Conservation (phyloP, 2,797 vertebrate genomes). For the Sebastes trivittatus region DNA sequence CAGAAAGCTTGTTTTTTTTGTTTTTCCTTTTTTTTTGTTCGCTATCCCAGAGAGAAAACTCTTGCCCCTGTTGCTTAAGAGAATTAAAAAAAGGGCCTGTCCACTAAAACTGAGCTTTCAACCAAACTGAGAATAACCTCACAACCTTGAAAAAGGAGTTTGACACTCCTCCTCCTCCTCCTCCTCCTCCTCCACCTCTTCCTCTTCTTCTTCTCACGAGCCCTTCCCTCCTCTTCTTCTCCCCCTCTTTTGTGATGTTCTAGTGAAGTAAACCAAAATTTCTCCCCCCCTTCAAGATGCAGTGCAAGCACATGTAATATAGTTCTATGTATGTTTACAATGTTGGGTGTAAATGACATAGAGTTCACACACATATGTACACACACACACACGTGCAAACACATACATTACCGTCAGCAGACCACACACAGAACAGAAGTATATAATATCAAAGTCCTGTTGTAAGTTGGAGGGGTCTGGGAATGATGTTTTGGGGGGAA, state of each 20-base stretch:
- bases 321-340: slow-evolving; percentile 99
- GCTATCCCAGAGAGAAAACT: slow-evolving; percentile 22
- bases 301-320: slow-evolving; percentile 99
- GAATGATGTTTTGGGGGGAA: slow-evolving; percentile 64
- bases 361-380: slow-evolving; percentile 80
- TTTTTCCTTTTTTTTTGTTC: slow-evolving; percentile 1
- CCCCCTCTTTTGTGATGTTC: slow-evolving; percentile 87
- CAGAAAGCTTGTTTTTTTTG: slow-evolving; percentile 37
- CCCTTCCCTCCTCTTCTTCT: slow-evolving; percentile 35
- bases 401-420: slow-evolving; percentile 40
- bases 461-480: slow-evolving; percentile 78
- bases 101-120: slow-evolving; percentile 71
- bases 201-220: background rate
- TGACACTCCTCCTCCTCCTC: slow-evolving; percentile 37
- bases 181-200: background rate
- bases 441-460: slow-evolving; percentile 82
- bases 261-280: slow-evolving; percentile 88
- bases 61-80: slow-evolving; percentile 35
- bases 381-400: slow-evolving; percentile 48
- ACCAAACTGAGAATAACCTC: slow-evolving; percentile 69
- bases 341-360: slow-evolving; percentile 99
- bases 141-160: slow-evolving; percentile 59
- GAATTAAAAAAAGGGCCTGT: slow-evolving; percentile 35
- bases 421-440: slow-evolving; percentile 72
- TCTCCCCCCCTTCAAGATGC: slow-evolving; percentile 76